Evolutionary conservation across 2,113 vertebrate genomes (phyloP).

Genomic region (Tichodroma muraria): DNA sequence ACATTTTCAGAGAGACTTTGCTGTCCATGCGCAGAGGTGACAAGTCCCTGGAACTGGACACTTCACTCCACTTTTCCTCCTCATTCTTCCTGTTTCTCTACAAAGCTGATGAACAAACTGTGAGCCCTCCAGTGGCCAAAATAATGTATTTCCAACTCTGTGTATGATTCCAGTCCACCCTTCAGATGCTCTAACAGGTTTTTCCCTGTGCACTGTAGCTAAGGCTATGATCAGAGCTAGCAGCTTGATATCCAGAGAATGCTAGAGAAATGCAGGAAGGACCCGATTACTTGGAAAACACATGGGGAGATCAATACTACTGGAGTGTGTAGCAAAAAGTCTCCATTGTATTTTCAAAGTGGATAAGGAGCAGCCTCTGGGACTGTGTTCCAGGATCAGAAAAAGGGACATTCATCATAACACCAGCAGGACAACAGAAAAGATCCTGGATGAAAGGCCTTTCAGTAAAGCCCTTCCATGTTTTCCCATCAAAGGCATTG

Average conservation of each 20-base stretch:
- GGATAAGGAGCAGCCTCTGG: background rate
- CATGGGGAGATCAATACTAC: background rate
- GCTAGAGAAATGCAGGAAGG: background rate
- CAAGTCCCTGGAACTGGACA: background rate
- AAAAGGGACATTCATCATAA: background rate
- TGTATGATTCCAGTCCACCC: background rate
- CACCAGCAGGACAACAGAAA: background rate
- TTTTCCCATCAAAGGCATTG: background rate
- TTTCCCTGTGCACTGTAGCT: background rate
- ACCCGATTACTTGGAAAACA: background rate
- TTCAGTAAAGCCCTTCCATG: background rate
- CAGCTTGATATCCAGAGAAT: background rate
- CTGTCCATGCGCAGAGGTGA: accelerated
- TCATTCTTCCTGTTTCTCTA: background rate
- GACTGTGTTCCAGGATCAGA: background rate
- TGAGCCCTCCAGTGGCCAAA: conserved; percentile 29
- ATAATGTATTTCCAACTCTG: background rate
- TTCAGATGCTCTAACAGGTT: background rate
- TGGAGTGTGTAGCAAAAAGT: background rate
- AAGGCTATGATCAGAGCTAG: background rate
- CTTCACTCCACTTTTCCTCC: background rate
- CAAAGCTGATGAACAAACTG: background rate
- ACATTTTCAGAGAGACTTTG: background rate
- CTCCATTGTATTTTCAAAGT: background rate
- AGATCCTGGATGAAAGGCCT: background rate